These are phyloP conservation scores for Rhegmatorhina hoffmannsi DNA, from an alignment of 2,113 vertebrate species.

Conservation along the genomic window DNA sequence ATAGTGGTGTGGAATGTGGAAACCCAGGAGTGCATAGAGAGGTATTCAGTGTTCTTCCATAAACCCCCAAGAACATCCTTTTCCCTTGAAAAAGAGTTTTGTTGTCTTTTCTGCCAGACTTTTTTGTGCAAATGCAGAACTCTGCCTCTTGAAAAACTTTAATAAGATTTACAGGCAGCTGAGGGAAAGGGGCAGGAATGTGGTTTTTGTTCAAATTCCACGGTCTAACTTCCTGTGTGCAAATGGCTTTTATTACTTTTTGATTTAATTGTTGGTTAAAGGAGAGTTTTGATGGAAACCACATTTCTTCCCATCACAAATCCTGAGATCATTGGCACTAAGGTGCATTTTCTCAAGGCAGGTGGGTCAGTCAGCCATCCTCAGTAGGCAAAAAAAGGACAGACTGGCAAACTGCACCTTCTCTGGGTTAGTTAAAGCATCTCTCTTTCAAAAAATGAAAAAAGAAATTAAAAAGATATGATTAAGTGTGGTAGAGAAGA, in stretches of 20 bases:
- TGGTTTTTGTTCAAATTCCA: neutral
- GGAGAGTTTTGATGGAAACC: neutral
- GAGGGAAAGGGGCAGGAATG: neutral
- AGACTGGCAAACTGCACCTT: neutral
- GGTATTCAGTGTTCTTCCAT: conserved; percentile 72
- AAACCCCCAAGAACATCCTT: neutral
- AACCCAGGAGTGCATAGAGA: conserved; percentile 86
- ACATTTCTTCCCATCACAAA: neutral
- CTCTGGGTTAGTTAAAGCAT: neutral
- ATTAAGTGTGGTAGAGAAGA: neutral
- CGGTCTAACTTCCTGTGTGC: neutral
- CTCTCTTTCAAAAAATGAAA: neutral
- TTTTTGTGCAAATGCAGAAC: neutral
- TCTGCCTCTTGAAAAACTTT: neutral
- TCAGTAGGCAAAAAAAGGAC: neutral
- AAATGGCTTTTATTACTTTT: neutral
- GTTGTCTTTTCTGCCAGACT: neutral
- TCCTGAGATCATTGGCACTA: neutral
- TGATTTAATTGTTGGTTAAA: neutral
- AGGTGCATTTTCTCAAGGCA: neutral
- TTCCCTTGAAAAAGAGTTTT: neutral
- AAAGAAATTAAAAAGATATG: neutral
- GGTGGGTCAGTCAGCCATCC: neutral
- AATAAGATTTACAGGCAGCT: neutral
- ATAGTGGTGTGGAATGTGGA: conserved; percentile 86